Conservation (phyloP, 35 echinoderm and acorn worm species). For the Ophioderma brevispina region DNA sequence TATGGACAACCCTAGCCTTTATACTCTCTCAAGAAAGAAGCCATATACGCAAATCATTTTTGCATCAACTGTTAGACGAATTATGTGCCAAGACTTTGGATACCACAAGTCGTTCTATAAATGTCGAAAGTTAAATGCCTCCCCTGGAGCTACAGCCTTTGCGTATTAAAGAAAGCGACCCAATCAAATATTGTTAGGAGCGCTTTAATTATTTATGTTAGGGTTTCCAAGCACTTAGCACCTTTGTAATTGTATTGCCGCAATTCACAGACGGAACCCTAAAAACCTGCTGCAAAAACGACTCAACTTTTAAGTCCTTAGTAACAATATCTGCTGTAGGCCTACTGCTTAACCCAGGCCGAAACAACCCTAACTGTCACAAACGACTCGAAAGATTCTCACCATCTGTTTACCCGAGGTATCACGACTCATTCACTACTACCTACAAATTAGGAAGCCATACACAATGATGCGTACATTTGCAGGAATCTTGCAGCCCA, state of each 20-base stretch:
- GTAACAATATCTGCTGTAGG: background rate
- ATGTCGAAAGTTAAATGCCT: background rate
- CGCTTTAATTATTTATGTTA: too few species aligned
- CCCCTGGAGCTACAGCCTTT: background rate
- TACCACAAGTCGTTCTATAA: background rate
- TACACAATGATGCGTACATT: background rate
- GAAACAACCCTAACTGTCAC: background rate
- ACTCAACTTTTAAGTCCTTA: slow-evolving; percentile 33
- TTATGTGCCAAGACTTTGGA: background rate
- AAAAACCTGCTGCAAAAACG: background rate
- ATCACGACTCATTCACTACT: background rate
- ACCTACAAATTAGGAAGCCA: slow-evolving; percentile 16
- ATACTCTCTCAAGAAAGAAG: background rate
- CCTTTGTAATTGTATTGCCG: background rate
- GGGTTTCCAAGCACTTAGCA: background rate
- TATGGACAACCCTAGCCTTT: background rate
- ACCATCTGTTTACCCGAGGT: background rate
- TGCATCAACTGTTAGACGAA: background rate
- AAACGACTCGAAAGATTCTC: background rate
- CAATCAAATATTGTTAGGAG: too few species aligned
- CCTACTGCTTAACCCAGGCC: slow-evolving; percentile 10
- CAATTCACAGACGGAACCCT: slow-evolving; percentile 22
- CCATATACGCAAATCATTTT: background rate
- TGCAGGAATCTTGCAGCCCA: background rate
- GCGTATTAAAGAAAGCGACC: background rate